Percentiles rank a stretch among this genome's conserved stretches.
Evolutionary conservation across 2,113 vertebrate genomes (phyloP).

Genomic region (Tursiops truncatus): DNA sequence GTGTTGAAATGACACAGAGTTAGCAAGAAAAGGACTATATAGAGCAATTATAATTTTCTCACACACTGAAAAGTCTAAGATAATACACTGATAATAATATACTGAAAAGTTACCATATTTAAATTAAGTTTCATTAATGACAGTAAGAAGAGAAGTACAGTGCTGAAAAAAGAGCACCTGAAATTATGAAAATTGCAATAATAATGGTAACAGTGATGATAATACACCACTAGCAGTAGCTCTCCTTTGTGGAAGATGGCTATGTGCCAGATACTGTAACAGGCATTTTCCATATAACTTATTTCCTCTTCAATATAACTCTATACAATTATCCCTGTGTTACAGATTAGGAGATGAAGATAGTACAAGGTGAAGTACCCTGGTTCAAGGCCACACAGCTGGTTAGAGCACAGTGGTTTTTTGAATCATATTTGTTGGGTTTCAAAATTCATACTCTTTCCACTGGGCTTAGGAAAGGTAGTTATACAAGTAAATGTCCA

Average conservation of each 20-base stretch:
- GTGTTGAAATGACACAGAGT: not conserved
- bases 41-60: not conserved
- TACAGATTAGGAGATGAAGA: not conserved
- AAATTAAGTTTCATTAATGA: not conserved
- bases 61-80: not conserved
- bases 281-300: not conserved
- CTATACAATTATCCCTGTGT: not conserved
- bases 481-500: not conserved
- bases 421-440: not conserved
- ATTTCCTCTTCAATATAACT: not conserved
- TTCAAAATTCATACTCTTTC: not conserved
- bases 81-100: not conserved
- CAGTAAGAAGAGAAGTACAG: not conserved
- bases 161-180: not conserved
- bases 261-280: not conserved
- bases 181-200: not conserved
- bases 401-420: not conserved
- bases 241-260: not conserved
- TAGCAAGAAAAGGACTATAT: not conserved
- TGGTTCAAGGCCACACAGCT: not conserved
- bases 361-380: not conserved
- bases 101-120: not conserved
- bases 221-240: not conserved
- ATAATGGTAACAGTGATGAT: not conserved
- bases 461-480: not conserved